Base-by-base conservation (phyloP, 2,113 vertebrate species). In the Pleuronectes platessa region DNA sequence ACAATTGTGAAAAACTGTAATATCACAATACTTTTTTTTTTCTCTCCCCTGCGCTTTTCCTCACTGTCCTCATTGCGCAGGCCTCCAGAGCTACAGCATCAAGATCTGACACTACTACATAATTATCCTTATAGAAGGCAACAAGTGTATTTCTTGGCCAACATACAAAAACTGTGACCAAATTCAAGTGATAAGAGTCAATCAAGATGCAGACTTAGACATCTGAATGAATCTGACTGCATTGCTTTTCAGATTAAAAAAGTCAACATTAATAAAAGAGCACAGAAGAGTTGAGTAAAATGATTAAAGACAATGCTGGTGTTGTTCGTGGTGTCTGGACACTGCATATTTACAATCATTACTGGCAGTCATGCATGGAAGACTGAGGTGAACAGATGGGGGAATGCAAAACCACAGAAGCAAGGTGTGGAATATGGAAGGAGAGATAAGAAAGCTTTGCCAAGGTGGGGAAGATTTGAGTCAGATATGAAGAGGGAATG, bases 371-470 rank as follows among this genome's bases (percentile, higher is more conserved):
- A 64, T 8, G 26, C 26, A 17, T 17, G 53, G 60, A 40, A 60
- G 40, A 53, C 42, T 26, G 55, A 45, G 26, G 35, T 35, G 54
- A 60, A 61, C 13, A 42, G 59, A 55, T 40, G 59, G 35, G 54
- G 78, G 58, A 54, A 70, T 37, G 62, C 40, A 68, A 45, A 59
- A 20, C 20, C 35, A 47, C 61, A 61, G 24, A 31, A 66, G 61
- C 23, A 26, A 55, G 61, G 40, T 42, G 49, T 40, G 56, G n/a
- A 45, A 56, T 64, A 60, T 24, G 4, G 53, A 56, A 24, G 11
- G 10, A 8, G 20, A 61, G 67, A 84, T 67, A 75, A 61, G 61
- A 31, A 53, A 12, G 4, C 3, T 70, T 47, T 66, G 13, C 13
- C 1, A 53, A 26, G 27, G 11, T n/a, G 71, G 42, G 35, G 56